Conservation (phyloP, 2,113 vertebrate genomes). For the Dromiciops gliroides region DNA sequence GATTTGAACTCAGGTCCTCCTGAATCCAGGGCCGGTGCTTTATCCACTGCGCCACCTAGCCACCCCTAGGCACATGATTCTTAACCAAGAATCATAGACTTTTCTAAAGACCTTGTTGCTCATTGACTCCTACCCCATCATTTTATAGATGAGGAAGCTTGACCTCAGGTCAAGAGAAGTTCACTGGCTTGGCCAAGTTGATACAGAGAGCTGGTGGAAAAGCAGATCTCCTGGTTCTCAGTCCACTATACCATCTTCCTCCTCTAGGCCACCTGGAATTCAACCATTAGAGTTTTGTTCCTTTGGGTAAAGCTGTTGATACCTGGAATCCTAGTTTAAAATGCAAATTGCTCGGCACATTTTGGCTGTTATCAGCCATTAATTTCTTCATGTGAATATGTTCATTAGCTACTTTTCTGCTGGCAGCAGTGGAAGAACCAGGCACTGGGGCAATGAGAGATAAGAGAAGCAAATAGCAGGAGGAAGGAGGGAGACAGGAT, state of each 20-base stretch:
- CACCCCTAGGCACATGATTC: background rate
- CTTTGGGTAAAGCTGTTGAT: background rate
- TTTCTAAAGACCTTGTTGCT: background rate
- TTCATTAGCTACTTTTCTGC: background rate
- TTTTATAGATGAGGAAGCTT: background rate
- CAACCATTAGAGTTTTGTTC: background rate
- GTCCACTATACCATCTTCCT: background rate
- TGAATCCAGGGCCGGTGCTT: too few relatives aligned
- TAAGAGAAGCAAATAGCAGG: background rate
- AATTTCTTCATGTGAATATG: background rate
- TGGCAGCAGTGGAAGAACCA: background rate
- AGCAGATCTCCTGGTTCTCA: background rate
- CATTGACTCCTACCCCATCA: background rate
- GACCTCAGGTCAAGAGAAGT: background rate
- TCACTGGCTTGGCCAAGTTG: background rate
- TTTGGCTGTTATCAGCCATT: background rate
- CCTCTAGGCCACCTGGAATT: background rate
- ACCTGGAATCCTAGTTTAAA: background rate
- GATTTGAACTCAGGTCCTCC: too few relatives aligned
- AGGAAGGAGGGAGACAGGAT: background rate
- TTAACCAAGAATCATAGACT: background rate
- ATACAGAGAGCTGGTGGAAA: background rate
- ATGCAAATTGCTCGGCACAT: background rate
- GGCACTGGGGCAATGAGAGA: background rate
- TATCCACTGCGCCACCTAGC: too few relatives aligned